Percentiles rank a stretch among this genome's conserved stretches.
Conservation (phyloP, 2,113 vertebrate genomes). For the Trematocara variabile region DNA sequence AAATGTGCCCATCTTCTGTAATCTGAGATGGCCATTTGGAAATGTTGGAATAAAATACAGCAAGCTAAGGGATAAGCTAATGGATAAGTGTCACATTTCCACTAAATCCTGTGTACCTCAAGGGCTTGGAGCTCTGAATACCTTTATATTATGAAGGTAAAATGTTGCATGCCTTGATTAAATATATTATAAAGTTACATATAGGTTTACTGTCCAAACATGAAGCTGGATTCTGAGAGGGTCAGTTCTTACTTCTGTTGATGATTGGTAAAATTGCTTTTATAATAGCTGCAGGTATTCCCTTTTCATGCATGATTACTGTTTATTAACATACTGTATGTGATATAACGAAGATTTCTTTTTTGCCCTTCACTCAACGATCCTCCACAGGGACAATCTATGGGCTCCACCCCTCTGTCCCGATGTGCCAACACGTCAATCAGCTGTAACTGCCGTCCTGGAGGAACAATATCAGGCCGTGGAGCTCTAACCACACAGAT, state of each 20-base stretch:
- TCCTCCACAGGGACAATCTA: slow-evolving; percentile 67
- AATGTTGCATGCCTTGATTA: neutral
- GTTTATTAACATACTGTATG: slow-evolving; percentile 11
- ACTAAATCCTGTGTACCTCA: neutral
- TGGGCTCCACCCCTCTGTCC: slow-evolving; percentile 74
- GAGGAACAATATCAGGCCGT: slow-evolving; percentile 81
- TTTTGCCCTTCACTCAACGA: slow-evolving; percentile 76
- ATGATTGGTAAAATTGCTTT: neutral
- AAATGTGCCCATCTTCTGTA: neutral
- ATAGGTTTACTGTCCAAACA: neutral
- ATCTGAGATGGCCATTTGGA: neutral
- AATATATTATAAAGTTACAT: neutral
- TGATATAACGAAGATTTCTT: slow-evolving; percentile 33
- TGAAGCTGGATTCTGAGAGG: neutral
- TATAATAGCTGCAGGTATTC: neutral
- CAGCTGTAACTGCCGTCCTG: slow-evolving; percentile 89
- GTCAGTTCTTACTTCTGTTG: neutral
- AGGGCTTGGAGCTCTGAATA: neutral
- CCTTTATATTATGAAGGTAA: neutral
- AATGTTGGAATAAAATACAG: neutral
- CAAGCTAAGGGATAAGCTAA: neutral
- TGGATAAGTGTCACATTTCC: neutral
- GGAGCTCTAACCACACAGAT: slow-evolving; percentile 78
- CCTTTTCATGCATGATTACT: slow-evolving; percentile 23
- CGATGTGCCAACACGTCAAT: slow-evolving; percentile 85